A percentile compares a stretch with the other conserved stretches of the same genome.
Conservation (phyloP, 2,113 vertebrate genomes). For the Caranx melampygus region DNA sequence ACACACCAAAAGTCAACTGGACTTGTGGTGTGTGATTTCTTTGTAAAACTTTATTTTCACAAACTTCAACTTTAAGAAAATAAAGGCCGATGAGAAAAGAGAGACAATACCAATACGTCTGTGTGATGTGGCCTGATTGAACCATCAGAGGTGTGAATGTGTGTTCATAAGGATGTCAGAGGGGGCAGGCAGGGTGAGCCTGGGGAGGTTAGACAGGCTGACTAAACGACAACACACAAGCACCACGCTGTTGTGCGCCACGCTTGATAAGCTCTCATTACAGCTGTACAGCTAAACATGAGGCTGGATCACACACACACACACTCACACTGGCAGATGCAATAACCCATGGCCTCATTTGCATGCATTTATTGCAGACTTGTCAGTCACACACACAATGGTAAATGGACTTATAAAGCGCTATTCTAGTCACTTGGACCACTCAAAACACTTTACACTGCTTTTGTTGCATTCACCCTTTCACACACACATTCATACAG, state of each 20-base stretch:
- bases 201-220: conserved; percentile 39
- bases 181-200: not conserved
- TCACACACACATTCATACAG: conserved; percentile 12
- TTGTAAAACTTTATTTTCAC: too few relatives aligned
- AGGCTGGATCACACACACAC: conserved; percentile 19
- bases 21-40: too few relatives aligned
- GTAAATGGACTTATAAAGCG: too few relatives aligned
- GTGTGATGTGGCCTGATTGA: not conserved
- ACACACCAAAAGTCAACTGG: too few relatives aligned
- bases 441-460: too few relatives aligned
- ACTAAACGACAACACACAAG: conserved; percentile 11
- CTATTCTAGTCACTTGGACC: too few relatives aligned
- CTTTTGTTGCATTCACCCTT: too few relatives aligned
- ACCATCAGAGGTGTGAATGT: not conserved
- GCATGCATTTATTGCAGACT: conserved; percentile 75
- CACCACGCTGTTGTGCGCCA: conserved; percentile 34
- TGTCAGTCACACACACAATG: conserved; percentile 40
- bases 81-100: not conserved
- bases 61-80: not conserved
- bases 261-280: conserved; percentile 70
- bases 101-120: not conserved
- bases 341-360: conserved; percentile 79
- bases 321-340: conserved; percentile 29
- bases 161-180: conserved; percentile 8
- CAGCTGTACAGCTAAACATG: conserved; percentile 61